Base-by-base conservation (phyloP, 2,797 vertebrate species). In the Kryptopterus vitreolus region DNA sequence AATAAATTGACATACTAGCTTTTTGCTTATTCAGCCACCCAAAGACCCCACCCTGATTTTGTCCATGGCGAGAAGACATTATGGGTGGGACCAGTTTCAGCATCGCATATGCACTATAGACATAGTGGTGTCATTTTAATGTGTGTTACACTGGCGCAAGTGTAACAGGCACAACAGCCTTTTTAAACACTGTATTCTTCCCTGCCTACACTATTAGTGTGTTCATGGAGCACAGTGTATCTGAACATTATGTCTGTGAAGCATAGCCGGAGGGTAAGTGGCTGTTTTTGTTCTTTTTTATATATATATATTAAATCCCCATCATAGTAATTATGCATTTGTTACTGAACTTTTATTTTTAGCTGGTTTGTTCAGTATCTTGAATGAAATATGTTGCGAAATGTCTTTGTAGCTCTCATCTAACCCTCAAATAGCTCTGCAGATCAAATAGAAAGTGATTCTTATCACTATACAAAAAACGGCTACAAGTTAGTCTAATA, bases 181-280 rank as follows among this genome's bases (percentile, higher is more conserved):
- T 66, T 26, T 69, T 29, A 18, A 48, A 69, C n/a, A 43, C 24
- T 48, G 43, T 26, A 48, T 46, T 18, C 12, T 69, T 69, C 4
- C 46, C 43, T 26, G 7, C 43, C 66, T 70, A 12, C 9, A 33
- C 18, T 52, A 5, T 52, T 52, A 12, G 31, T 70, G 68, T 70
- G 46, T 70, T 11, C 24, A 70, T 70, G 46, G 68, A 70, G 24
- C 10, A 31, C 4, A 50, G 8, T 29, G 46, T 15, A 16, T 12
- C 68, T 18, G 46, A 20, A 29, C 29, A 9, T 70, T 15, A 4
- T 16, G 2, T 69, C 66, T 29, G 24, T 52, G 15, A 70, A 70
- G 48, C 68, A 29, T 52, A 70, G 46, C 24, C 46, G 31, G 46
- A 50, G 46, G 68, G 68, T 70, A 70, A 70, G 68, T 52, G 68